Base-by-base conservation (phyloP, 2,113 vertebrate genomes). In the Ranitomeya imitator region DNA sequence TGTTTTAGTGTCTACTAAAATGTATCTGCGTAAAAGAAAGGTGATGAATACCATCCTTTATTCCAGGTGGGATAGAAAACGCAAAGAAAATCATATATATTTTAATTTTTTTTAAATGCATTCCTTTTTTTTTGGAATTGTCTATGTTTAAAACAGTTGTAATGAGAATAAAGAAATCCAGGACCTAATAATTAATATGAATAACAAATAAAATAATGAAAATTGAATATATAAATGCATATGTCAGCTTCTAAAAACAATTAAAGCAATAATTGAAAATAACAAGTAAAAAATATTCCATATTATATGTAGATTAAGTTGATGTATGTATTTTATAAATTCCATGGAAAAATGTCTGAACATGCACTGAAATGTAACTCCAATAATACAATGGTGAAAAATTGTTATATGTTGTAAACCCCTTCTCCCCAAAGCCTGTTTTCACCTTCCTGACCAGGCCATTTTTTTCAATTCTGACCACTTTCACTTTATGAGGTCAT, bases 1-100 rank as follows among this genome's bases (percentile, higher is more conserved):
- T 77, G 59, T 88, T 88, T 88, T 88, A 57, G 71, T 83, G 87
- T 52, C 45, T 59, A 86, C 85, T 86, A 86, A 86, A 85, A 86
- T 79, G 26, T 79, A 65, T 79, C 74, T 65, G 74, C 65, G 37
- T 12, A 86, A 86, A 54, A 79, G 76, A 79, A 86, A 76, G 76
- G 85, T 79, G 85, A 86, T 79, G n/a, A 79, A 86, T 86, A 57
- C n/a, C 3, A 16, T 69, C 11, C 51, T 69, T 86, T 79, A 4
- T 86, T 65, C 76, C 85, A 54, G 37, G n/a, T 65, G 52, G 85
- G 76, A 79, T 31, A 69, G 76, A 86, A 86, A 79, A 61, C 76
- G 52, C 85, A 26, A 59, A 65, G 85, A 61, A 84, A 71, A 84
- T 84, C 54, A 71, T 71, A 71, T 45, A 54, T 69, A 26, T 71